A percentile compares a stretch with the other conserved stretches of the same genome.
These are phyloP conservation scores for Drosophila kurseongensis DNA, from an alignment of 1,140 invertebrate genomes.

Conservation along the genomic window DNA sequence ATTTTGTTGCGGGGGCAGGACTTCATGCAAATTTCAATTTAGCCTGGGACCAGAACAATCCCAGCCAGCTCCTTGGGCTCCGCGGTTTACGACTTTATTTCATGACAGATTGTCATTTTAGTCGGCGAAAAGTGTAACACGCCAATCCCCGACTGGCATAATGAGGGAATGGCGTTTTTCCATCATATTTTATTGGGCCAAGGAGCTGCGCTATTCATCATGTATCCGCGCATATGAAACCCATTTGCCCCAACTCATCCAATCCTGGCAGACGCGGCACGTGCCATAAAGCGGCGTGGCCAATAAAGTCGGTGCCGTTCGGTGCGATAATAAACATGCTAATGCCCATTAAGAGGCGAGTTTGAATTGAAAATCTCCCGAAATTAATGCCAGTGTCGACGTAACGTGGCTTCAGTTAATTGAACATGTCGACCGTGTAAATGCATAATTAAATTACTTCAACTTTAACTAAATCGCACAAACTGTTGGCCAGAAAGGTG, in stretches of 20 bases:
- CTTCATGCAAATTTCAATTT: slow-evolving; percentile 75
- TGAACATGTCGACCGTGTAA: slow-evolving; percentile 63
- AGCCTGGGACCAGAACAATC: slow-evolving; percentile 38
- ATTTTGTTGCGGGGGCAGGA: slow-evolving; percentile 40
- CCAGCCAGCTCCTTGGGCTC: slow-evolving; percentile 39
- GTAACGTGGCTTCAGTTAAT: slow-evolving; percentile 62
- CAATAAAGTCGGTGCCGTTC: slow-evolving; percentile 63
- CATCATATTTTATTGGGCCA: slow-evolving; percentile 61
- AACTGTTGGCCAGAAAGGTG: slow-evolving; percentile 17
- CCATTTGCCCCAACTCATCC: slow-evolving; percentile 34
- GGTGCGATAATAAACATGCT: slow-evolving; percentile 54
- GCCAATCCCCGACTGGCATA: slow-evolving; percentile 57
- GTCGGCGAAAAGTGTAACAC: slow-evolving; percentile 61
- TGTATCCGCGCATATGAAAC: slow-evolving; percentile 64
- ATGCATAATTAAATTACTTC: slow-evolving; percentile 76
- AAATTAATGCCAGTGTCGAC: slow-evolving; percentile 42
- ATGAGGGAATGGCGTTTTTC: slow-evolving; percentile 78
- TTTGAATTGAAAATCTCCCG: slow-evolving; percentile 61
- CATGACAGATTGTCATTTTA: slow-evolving; percentile 77
- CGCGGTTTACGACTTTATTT: slow-evolving; percentile 74
- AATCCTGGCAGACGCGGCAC: slow-evolving; percentile 54
- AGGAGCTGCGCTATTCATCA: slow-evolving; percentile 60
- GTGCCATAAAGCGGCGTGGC: slow-evolving; percentile 62
- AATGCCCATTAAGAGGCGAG: slow-evolving; percentile 65
- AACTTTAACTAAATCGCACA: slow-evolving; percentile 58